Evolutionary conservation across 2,888 invertebrate genomes (phyloP).

Genomic region (Antheraea assamensis): DNA sequence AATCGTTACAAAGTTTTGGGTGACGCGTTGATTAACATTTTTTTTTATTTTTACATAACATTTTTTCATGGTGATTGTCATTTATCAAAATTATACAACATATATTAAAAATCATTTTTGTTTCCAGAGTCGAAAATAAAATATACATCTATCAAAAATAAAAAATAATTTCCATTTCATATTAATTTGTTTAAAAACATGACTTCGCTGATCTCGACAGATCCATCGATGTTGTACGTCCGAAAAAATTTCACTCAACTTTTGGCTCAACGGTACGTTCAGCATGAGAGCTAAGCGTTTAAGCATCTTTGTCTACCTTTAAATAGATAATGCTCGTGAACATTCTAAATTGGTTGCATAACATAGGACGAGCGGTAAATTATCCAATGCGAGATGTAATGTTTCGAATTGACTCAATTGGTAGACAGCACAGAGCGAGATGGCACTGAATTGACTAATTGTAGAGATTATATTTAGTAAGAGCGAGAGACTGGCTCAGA

Average conservation of each 20-base stretch:
- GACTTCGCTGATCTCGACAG: neutral
- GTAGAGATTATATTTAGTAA: conserved; percentile 63
- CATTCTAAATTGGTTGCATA: conserved; percentile 9
- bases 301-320: neutral
- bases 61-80: too few species aligned
- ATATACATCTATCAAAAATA: too few species aligned
- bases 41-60: too few species aligned
- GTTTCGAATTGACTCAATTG: conserved; percentile 57
- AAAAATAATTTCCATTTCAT: too few species aligned
- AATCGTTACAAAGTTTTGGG: too few species aligned
- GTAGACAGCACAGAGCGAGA: conserved; percentile 31
- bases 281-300: neutral
- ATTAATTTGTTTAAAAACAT: too few species aligned
- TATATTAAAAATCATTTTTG: too few species aligned
- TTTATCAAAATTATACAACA: too few species aligned
- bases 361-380: conserved; percentile 13
- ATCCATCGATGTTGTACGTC: neutral
- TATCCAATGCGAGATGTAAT: neutral
- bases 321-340: neutral
- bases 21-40: too few species aligned
- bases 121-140: too few species aligned
- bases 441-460: conserved; percentile 60
- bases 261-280: neutral
- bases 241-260: neutral
- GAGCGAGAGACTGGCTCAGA: conserved; percentile 34